phyloP scores from a whole-genome alignment of 2,113 vertebrate genomes.

The Ophiodon elongatus region DNA sequence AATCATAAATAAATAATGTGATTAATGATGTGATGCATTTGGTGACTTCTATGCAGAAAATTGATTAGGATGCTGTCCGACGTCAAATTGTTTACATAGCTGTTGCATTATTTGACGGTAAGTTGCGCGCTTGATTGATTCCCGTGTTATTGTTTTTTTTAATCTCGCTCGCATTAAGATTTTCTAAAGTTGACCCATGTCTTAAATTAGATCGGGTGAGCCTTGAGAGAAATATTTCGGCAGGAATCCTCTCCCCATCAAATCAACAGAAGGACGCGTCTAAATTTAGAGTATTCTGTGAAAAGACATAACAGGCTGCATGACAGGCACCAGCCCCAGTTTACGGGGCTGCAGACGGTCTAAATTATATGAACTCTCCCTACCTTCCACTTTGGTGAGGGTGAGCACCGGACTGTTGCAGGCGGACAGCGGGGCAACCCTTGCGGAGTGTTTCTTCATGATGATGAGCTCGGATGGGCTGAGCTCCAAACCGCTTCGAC shows the following conservation, averaged over 20 bases:
- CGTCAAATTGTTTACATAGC: not conserved
- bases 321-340: not conserved
- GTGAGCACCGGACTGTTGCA: constrained; percentile 98
- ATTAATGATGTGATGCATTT: not conserved
- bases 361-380: constrained; percentile 34
- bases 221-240: not conserved
- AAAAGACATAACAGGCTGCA: too few relatives aligned
- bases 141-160: not conserved
- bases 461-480: constrained; percentile 86
- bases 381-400: constrained; percentile 98
- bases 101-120: constrained; percentile 2
- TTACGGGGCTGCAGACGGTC: constrained; percentile 29
- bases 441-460: constrained; percentile 98
- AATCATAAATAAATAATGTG: not conserved
- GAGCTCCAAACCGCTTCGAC: constrained; percentile 87
- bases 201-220: not conserved
- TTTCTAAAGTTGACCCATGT: constrained; percentile 54
- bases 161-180: not conserved
- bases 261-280: not conserved
- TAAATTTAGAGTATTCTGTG: constrained; percentile 10
- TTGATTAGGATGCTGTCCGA: not conserved
- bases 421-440: constrained; percentile 95
- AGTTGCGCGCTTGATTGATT: constrained; percentile 49
- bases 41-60: not conserved
- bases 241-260: not conserved